Conservation (phyloP, 2,113 vertebrate genomes). For the Toxotes jaculatrix region DNA sequence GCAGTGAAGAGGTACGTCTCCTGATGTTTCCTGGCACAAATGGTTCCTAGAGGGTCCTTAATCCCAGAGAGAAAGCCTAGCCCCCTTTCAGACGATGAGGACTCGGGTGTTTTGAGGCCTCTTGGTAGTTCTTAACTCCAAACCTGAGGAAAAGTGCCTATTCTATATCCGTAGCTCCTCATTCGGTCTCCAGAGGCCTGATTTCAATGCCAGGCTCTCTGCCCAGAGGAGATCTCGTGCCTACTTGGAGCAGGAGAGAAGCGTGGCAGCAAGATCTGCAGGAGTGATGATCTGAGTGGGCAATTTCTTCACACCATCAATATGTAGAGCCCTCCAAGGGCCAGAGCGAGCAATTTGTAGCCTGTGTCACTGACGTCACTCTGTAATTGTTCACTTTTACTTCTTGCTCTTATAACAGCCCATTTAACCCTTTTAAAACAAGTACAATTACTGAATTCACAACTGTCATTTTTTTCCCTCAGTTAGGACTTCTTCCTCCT, state of each 20-base stretch:
- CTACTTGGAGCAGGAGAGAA: constrained; percentile 47
- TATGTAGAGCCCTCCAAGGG: constrained; percentile 68
- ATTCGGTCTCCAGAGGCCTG: constrained; percentile 28
- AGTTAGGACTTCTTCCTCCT: constrained; percentile 23
- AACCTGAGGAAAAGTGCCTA: constrained; percentile 19
- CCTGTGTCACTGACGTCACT: constrained; percentile 37
- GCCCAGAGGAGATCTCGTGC: constrained; percentile 35
- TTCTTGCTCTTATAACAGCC: constrained; percentile 7
- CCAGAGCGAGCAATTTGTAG: constrained; percentile 52
- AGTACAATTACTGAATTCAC: constrained; percentile 30
- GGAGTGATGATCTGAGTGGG: constrained; percentile 50
- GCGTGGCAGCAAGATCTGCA: constrained; percentile 18
- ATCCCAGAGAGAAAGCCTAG: constrained; percentile 20
- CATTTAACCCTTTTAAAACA: constrained; percentile 28
- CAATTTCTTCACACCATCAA: constrained; percentile 57
- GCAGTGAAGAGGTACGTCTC: constrained; percentile 93
- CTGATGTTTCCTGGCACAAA: constrained; percentile 16
- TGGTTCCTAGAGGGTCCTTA: constrained; percentile 50
- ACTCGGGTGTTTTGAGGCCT: constrained; percentile 30
- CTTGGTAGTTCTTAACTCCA: constrained; percentile 44
- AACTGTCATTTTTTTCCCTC: constrained; percentile 22
- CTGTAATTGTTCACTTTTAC: constrained; percentile 50
- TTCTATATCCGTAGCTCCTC: constrained; percentile 41
- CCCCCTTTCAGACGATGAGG: neutral
- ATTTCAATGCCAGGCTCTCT: constrained; percentile 12